phyloP scores from a whole-genome alignment of 2,113 vertebrate species.

The Agapornis roseicollis region DNA sequence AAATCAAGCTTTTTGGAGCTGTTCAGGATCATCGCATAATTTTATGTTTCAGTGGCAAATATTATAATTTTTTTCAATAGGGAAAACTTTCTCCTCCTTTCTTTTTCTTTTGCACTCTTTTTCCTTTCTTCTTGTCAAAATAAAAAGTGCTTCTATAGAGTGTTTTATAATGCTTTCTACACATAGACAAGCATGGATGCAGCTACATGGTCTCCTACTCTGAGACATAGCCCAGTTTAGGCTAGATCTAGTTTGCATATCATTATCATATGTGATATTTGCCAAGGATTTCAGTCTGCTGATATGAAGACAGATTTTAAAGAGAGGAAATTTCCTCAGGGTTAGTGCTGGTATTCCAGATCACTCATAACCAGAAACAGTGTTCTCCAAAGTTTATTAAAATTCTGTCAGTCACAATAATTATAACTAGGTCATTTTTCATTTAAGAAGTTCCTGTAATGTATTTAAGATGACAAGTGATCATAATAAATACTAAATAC shows the following conservation, averaged over 20 bases:
- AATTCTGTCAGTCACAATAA: conserved; percentile 23
- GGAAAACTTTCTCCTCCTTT: neutral
- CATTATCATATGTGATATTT: neutral
- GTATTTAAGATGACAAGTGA: conserved; percentile 17
- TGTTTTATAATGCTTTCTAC: neutral
- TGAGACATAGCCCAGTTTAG: neutral
- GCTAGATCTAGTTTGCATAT: neutral
- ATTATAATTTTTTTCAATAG: neutral
- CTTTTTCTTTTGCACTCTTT: no score
- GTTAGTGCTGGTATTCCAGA: neutral
- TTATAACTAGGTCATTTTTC: conserved; percentile 35
- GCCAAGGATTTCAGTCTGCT: neutral
- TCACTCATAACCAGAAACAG: neutral
- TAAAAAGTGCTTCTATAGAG: neutral
- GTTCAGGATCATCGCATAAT: neutral
- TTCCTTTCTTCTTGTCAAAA: fast-evolving
- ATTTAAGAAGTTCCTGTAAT: conserved; percentile 17
- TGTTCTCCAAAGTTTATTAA: neutral
- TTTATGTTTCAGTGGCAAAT: neutral
- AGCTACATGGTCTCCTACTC: neutral
- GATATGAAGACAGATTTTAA: neutral
- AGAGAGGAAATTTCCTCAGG: neutral
- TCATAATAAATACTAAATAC: conserved; percentile 14
- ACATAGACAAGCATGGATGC: neutral
- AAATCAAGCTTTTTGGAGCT: neutral